phyloP scores from a whole-genome alignment of 2,888 invertebrate species.

The Trachelus iudaicus region DNA sequence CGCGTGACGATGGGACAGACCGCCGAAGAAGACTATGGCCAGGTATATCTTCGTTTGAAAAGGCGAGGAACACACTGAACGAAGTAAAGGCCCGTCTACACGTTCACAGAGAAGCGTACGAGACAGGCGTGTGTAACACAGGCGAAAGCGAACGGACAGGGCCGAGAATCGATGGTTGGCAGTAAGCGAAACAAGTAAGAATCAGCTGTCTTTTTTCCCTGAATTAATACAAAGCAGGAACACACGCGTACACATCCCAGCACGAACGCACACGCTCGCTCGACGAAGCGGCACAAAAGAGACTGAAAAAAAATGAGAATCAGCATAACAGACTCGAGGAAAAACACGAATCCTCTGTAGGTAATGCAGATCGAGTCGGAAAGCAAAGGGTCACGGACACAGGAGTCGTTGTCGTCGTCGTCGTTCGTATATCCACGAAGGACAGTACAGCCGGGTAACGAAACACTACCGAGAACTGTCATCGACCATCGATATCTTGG shows the following conservation, averaged over 20 bases:
- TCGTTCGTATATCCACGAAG: neutral
- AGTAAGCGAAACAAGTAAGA: neutral
- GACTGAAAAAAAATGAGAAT: constrained; percentile 30
- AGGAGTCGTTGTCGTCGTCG: neutral
- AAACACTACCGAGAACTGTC: neutral
- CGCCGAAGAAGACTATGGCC: neutral
- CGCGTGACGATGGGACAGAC: neutral
- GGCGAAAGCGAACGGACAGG: constrained; percentile 6
- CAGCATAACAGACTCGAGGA: constrained; percentile 18
- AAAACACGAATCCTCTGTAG: neutral
- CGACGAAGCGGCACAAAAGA: constrained; percentile 5
- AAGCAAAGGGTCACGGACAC: neutral
- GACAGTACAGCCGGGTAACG: neutral
- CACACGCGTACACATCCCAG: neutral
- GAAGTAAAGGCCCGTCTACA: neutral
- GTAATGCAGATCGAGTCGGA: neutral
- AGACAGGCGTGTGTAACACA: neutral
- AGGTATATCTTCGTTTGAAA: neutral
- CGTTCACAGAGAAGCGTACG: neutral
- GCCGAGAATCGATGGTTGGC: neutral
- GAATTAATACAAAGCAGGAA: neutral
- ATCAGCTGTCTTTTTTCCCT: neutral
- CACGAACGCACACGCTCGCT: neutral
- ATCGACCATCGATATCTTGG: neutral
- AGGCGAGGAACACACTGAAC: neutral